Conservation (phyloP, 2,888 invertebrate genomes). For the Nomada ruficornis region DNA sequence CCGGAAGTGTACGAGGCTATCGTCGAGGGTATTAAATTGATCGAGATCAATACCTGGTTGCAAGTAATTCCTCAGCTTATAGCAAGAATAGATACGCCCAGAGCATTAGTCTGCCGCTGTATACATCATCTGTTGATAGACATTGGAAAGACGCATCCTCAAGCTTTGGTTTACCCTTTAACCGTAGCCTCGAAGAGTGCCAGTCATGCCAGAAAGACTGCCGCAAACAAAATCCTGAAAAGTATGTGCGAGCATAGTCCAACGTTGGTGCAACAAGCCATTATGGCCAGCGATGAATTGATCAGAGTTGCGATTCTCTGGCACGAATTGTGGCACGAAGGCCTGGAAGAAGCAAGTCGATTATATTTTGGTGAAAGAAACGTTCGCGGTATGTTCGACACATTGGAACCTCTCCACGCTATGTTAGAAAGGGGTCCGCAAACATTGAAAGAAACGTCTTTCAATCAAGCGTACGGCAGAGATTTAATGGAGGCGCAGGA, state of each 20-base stretch:
- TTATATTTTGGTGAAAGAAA: constrained; percentile 98
- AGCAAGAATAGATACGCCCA: constrained; percentile 97
- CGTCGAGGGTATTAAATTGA: constrained; percentile 94
- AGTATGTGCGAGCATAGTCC: constrained; percentile 98
- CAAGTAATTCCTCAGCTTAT: constrained; percentile 99
- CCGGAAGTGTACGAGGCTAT: constrained; percentile 97
- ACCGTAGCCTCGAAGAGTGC: constrained; percentile 99
- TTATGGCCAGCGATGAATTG: constrained; percentile 98
- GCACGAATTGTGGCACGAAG: constrained; percentile 99
- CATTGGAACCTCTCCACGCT: constrained; percentile 96
- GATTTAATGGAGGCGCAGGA: constrained; percentile 97
- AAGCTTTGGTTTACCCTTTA: constrained; percentile 98
- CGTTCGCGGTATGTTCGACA: constrained; percentile 98
- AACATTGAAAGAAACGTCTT: constrained; percentile 98
- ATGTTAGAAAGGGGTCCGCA: constrained; percentile 97
- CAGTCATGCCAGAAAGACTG: constrained; percentile 92
- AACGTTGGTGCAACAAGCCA: constrained; percentile 96
- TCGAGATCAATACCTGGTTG: constrained; percentile 99
- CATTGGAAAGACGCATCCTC: constrained; percentile 98
- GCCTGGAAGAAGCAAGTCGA: constrained; percentile 95
- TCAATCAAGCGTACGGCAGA: constrained; percentile 97
- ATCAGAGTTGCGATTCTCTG: constrained; percentile 99
- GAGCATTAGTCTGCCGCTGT: constrained; percentile 93
- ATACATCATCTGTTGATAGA: constrained; percentile 97
- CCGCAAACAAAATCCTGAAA: constrained; percentile 97